Evolutionary conservation across 2,888 invertebrate genomes (phyloP).

Genomic region (Macrophya alboannulata): DNA sequence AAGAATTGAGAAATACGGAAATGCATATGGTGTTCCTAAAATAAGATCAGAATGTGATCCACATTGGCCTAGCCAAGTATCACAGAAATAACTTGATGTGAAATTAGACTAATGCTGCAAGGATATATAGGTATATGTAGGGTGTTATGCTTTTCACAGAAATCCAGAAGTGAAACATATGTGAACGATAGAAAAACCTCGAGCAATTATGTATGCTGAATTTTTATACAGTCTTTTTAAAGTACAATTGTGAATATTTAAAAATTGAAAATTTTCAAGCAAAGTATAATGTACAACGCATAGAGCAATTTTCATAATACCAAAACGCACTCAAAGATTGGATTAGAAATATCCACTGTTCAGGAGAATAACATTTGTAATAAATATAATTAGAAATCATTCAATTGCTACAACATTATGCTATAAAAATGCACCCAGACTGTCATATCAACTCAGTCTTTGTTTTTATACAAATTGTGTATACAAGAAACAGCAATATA

Average conservation of each 20-base stretch:
- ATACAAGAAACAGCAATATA: not conserved
- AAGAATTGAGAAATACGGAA: constrained; percentile 1
- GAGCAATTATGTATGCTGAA: not conserved
- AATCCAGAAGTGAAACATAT: not conserved
- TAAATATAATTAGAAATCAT: constrained; percentile 32
- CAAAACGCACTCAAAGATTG: not conserved
- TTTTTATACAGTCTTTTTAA: not conserved
- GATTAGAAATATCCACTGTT: not conserved
- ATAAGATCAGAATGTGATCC: constrained; percentile 65
- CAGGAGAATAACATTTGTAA: not conserved
- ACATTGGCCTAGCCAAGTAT: constrained; percentile 65
- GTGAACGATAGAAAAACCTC: not conserved
- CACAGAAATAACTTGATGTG: constrained; percentile 66
- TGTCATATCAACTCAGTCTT: not conserved
- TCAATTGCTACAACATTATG: not conserved
- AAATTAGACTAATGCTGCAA: constrained; percentile 39
- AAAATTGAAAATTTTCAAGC: not conserved
- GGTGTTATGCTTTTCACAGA: not conserved
- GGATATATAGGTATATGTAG: not conserved
- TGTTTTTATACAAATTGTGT: not conserved
- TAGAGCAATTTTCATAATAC: not conserved
- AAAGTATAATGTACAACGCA: constrained; percentile 9
- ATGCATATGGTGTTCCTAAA: constrained; percentile 61
- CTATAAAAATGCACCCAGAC: not conserved
- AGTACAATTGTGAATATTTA: not conserved